These are phyloP conservation scores for Caenorhabditis angaria DNA, from an alignment of 2,888 invertebrate species.

Conservation along the genomic window DNA sequence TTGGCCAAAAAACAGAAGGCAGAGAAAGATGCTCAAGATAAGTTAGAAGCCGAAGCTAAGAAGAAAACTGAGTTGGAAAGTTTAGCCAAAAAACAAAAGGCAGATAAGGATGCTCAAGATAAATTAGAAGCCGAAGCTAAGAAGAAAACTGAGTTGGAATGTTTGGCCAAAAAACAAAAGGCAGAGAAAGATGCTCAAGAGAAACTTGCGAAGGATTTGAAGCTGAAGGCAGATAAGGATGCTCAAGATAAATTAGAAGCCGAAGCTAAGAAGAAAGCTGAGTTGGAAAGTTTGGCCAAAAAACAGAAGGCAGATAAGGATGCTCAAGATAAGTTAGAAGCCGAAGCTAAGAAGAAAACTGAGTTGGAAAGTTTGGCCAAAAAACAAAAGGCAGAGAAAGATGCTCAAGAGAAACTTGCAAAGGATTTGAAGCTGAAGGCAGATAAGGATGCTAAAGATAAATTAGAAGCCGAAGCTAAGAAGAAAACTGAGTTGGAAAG, in stretches of 20 bases:
- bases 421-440: slow-evolving; percentile 15
- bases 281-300: not conserved
- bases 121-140: slow-evolving; percentile 2
- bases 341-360: not conserved
- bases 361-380: not conserved
- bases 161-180: not conserved
- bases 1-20: too few species aligned
- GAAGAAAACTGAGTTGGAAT: slow-evolving; percentile 11
- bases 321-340: not conserved
- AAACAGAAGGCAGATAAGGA: slow-evolving; percentile 1
- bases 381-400: slow-evolving; percentile 13
- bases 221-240: not conserved
- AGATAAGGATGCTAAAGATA: slow-evolving; percentile 10
- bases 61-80: slow-evolving; percentile 15
- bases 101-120: not conserved
- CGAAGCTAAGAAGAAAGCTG: slow-evolving; percentile 9
- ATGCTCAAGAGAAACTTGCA: slow-evolving; percentile 7
- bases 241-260: too few species aligned
- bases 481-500: slow-evolving; percentile 25
- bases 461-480: slow-evolving; percentile 11
- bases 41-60: slow-evolving; percentile 14
- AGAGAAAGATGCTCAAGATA: slow-evolving; percentile 13
- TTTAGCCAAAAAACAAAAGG: too few species aligned
- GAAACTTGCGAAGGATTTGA: slow-evolving; percentile 15
- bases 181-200: slow-evolving; percentile 11